A percentile compares a stretch with the other conserved stretches of the same genome.
Evolutionary conservation across 2,797 vertebrate species (phyloP).

Genomic region (Sebastes baramenuke): DNA sequence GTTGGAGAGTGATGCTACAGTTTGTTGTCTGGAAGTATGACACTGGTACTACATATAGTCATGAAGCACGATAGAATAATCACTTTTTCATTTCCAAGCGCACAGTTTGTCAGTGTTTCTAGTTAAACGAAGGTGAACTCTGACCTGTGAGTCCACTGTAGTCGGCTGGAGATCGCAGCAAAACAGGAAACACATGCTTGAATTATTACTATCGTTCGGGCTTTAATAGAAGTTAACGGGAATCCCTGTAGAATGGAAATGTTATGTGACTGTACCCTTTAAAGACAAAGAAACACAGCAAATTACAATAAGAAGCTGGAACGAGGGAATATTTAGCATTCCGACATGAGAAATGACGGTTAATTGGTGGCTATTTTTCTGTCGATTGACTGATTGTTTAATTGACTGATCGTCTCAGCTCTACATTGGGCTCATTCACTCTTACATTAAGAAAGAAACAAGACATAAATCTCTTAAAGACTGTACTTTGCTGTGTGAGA

Average conservation of each 20-base stretch:
- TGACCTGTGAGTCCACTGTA: not conserved
- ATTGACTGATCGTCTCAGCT: not conserved
- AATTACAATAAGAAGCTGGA: not conserved
- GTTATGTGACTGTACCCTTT: too few relatives aligned
- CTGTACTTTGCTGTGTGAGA: not conserved
- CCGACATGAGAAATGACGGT: not conserved
- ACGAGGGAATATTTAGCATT: not conserved
- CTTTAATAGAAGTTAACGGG: not conserved
- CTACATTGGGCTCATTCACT: not conserved
- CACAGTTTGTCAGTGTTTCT: not conserved
- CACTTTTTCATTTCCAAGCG: fast-evolving
- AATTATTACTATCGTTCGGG: not conserved
- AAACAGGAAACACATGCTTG: constrained; percentile 2
- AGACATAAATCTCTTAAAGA: not conserved
- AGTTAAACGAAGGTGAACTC: not conserved
- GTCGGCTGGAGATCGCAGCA: not conserved
- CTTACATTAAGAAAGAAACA: not conserved
- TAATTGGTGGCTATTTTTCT: not conserved
- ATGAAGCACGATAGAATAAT: not conserved
- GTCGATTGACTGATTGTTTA: not conserved
- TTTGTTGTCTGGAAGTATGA: not conserved
- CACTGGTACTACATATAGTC: not conserved
- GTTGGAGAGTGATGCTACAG: not conserved
- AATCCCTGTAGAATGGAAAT: not conserved
- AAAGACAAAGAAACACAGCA: not conserved